These are phyloP conservation scores for Adelosebastes latens DNA, from an alignment of 2,797 vertebrate species.

Conservation along the genomic window DNA sequence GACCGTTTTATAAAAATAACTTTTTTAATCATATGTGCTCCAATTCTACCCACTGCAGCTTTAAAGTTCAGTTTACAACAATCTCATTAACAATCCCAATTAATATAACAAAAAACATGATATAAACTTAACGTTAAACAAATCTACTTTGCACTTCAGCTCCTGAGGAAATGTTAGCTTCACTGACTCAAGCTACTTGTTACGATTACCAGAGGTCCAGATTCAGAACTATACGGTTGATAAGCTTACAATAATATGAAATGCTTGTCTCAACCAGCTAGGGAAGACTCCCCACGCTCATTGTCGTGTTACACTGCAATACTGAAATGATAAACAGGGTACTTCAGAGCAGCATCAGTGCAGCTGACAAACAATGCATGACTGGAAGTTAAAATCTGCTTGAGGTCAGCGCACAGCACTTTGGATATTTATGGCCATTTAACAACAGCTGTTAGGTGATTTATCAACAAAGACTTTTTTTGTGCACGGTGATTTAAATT, in stretches of 20 bases:
- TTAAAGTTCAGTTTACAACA: neutral
- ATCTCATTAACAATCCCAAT: neutral
- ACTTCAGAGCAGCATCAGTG: neutral
- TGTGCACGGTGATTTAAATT: neutral
- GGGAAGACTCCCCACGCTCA: neutral
- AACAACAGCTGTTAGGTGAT: neutral
- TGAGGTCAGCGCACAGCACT: neutral
- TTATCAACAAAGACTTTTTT: neutral
- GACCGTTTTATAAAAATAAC: too few relatives aligned
- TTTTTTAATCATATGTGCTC: too few relatives aligned
- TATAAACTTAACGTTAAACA: neutral
- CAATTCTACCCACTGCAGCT: neutral
- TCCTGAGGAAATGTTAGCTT: neutral
- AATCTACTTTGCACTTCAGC: neutral
- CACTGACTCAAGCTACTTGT: neutral
- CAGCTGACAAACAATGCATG: neutral
- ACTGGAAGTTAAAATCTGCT: neutral
- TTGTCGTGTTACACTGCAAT: neutral
- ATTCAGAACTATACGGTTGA: neutral
- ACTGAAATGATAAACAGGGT: neutral
- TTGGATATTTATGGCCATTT: neutral
- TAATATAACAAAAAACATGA: neutral
- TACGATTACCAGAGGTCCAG: neutral
- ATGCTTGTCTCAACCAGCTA: neutral
- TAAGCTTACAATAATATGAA: neutral